Evolutionary conservation across 2,888 invertebrate species (phyloP).

Genomic region (Dioctria rufipes): DNA sequence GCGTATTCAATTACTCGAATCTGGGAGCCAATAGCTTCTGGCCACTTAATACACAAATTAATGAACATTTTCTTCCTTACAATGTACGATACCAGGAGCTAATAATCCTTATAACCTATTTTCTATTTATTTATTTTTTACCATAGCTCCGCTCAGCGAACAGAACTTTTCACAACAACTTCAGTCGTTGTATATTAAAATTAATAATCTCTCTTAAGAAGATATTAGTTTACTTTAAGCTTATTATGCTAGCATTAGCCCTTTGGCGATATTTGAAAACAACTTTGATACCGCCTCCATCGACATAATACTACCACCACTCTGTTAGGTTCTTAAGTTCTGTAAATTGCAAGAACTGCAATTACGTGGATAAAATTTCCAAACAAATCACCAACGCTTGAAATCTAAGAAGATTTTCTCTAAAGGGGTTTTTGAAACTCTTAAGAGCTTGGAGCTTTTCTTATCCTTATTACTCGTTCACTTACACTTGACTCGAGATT

Average conservation of each 20-base stretch:
- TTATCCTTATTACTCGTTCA: slow-evolving; percentile 37
- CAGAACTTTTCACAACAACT: neutral
- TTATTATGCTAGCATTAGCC: slow-evolving; percentile 28
- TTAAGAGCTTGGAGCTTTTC: slow-evolving; percentile 1
- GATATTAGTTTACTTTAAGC: slow-evolving; percentile 18
- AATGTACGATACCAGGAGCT: no score
- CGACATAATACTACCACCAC: slow-evolving; percentile 12
- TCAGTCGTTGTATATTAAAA: slow-evolving; percentile 2
- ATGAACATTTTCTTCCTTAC: no score
- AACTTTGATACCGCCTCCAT: slow-evolving; percentile 6
- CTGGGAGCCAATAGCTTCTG: no score
- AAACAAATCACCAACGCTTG: slow-evolving; percentile 10
- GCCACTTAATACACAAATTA: no score
- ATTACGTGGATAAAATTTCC: slow-evolving; percentile 32
- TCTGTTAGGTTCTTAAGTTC: neutral
- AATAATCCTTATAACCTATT: no score
- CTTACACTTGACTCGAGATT: slow-evolving; percentile 31
- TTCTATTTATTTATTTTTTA: no score
- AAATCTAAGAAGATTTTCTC: slow-evolving; percentile 9
- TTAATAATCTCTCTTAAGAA: slow-evolving; percentile 17
- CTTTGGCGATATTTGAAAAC: slow-evolving; percentile 11
- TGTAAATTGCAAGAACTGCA: slow-evolving; percentile 16
- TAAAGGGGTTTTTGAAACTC: slow-evolving; percentile 24
- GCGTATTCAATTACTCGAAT: no score
- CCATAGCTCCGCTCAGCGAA: no score